Percentiles rank a stretch among this genome's conserved stretches.
phyloP scores from a whole-genome alignment of 1,140 invertebrate genomes.

The Lethrus apterus region DNA sequence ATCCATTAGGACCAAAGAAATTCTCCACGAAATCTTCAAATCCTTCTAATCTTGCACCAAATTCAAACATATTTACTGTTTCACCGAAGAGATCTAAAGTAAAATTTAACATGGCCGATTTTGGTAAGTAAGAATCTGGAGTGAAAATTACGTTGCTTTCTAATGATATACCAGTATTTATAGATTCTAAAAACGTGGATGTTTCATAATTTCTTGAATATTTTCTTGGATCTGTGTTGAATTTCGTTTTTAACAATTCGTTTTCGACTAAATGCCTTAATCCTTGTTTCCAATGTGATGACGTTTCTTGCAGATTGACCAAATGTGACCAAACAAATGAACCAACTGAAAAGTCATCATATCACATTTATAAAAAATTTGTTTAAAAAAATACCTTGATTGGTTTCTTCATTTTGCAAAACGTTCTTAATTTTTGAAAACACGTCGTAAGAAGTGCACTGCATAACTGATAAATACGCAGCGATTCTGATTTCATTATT shows the following conservation, averaged over 20 bases:
- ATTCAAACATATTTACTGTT: conserved; percentile 59
- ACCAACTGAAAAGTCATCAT: conserved; percentile 46
- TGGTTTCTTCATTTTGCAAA: conserved; percentile 53
- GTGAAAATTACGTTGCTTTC: conserved; percentile 56
- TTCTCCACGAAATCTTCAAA: conserved; percentile 58
- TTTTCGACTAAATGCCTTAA: conserved; percentile 57
- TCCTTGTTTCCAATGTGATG: conserved; percentile 53
- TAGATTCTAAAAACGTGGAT: conserved; percentile 19
- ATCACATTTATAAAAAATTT: background rate
- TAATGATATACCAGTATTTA: conserved; percentile 12
- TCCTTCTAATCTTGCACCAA: conserved; percentile 55
- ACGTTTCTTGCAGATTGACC: conserved; percentile 55
- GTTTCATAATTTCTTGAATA: conserved; percentile 57
- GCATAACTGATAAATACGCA: conserved; percentile 62
- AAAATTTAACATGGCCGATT: conserved; percentile 55
- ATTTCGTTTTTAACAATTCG: conserved; percentile 53
- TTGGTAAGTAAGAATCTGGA: conserved; percentile 61
- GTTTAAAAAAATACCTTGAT: conserved; percentile 43
- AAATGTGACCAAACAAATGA: conserved; percentile 70
- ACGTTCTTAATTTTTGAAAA: conserved; percentile 50
- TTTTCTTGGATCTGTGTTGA: conserved; percentile 57
- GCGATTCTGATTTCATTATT: conserved; percentile 62
- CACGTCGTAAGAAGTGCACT: conserved; percentile 54
- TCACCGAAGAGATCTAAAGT: conserved; percentile 64
- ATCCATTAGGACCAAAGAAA: conserved; percentile 51